Conservation (phyloP, 2,888 invertebrate species). For the Limnephilus lunatus region DNA sequence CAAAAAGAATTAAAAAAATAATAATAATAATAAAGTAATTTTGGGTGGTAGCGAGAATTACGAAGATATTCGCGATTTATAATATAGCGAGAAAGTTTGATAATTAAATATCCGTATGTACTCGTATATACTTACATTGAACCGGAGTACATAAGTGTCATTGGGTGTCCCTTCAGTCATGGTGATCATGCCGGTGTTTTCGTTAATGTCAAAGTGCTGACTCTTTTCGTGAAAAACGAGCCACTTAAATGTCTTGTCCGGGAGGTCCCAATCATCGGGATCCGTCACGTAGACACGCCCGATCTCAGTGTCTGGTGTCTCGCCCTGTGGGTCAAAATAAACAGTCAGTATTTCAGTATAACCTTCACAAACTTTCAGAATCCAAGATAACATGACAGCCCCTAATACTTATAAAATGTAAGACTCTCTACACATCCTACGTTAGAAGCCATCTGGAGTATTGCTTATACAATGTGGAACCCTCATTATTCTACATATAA, state of each 20-base stretch:
- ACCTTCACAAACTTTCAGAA: neutral
- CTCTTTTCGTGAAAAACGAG: slow-evolving; percentile 75
- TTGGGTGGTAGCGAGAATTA: too few species aligned
- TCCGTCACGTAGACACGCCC: slow-evolving; percentile 96
- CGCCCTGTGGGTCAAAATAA: slow-evolving; percentile 76
- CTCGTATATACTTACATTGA: slow-evolving; percentile 76
- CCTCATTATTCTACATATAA: too few species aligned
- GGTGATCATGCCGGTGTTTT: slow-evolving; percentile 90
- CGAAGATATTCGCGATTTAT: neutral
- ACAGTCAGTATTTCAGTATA: neutral
- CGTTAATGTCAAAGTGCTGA: slow-evolving; percentile 85
- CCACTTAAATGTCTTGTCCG: slow-evolving; percentile 93
- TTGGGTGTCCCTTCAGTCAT: slow-evolving; percentile 87
- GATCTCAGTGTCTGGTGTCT: slow-evolving; percentile 88
- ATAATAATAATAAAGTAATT: too few species aligned
- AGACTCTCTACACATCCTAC: too few species aligned
- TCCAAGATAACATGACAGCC: neutral
- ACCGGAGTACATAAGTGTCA: slow-evolving; percentile 86
- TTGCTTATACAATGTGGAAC: too few species aligned
- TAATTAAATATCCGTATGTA: neutral
- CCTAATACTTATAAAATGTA: too few species aligned
- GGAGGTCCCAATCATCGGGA: slow-evolving; percentile 97
- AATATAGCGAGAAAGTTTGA: neutral
- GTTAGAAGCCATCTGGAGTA: too few species aligned
- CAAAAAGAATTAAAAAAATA: too few species aligned